These are phyloP conservation scores for Zaprionus obscuricornis DNA, from an alignment of 2,888 invertebrate species.

Conservation along the genomic window DNA sequence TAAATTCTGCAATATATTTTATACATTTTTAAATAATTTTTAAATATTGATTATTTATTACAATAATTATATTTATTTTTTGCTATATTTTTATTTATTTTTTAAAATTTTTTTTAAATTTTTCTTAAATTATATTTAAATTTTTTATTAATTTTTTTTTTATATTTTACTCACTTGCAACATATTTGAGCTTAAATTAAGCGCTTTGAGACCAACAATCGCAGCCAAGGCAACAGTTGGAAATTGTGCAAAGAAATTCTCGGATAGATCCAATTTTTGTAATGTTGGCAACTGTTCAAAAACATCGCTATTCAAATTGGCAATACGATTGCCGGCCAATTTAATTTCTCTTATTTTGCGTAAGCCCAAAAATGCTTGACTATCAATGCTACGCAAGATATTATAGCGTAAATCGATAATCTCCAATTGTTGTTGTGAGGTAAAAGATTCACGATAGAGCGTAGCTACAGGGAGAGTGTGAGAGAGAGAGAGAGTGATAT, in stretches of 20 bases:
- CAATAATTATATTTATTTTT: too few species aligned
- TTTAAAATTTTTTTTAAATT: too few species aligned
- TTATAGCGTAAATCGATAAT: constrained; percentile 92
- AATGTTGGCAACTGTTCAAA: constrained; percentile 90
- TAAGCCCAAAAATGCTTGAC: constrained; percentile 89
- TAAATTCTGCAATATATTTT: too few species aligned
- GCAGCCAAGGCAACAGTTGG: constrained; percentile 90
- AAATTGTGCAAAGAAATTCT: constrained; percentile 93
- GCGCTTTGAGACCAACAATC: constrained; percentile 87
- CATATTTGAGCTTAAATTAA: constrained; percentile 93
- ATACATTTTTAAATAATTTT: too few species aligned
- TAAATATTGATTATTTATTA: too few species aligned
- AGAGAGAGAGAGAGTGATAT: neutral
- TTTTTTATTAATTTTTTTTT: neutral
- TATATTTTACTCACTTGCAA: constrained; percentile 87
- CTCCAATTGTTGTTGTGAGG: constrained; percentile 88
- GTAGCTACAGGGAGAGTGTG: constrained; percentile 85
- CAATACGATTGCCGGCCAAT: constrained; percentile 90
- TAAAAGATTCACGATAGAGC: constrained; percentile 88
- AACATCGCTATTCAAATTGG: constrained; percentile 92
- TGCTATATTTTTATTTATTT: too few species aligned
- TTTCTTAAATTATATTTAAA: neutral
- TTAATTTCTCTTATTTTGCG: constrained; percentile 88
- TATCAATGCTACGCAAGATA: constrained; percentile 89
- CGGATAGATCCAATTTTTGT: constrained; percentile 91